Percentiles rank a stretch among this genome's conserved stretches.
phyloP scores from a whole-genome alignment of 2,113 vertebrate genomes.

The Ifrita kowaldi region DNA sequence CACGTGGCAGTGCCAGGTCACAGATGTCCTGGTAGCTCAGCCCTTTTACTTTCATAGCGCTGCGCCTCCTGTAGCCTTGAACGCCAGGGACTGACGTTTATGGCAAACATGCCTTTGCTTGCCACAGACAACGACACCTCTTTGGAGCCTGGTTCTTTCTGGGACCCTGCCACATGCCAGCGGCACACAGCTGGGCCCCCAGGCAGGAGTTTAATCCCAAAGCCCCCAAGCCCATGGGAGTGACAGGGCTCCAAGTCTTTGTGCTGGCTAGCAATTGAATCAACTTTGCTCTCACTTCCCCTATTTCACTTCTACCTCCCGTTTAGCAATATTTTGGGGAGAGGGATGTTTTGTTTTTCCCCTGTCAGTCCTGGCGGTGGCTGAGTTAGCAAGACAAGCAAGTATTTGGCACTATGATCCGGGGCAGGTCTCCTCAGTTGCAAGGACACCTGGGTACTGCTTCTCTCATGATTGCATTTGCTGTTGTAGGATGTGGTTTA shows the following conservation, averaged over 20 bases:
- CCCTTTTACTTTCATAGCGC: background rate
- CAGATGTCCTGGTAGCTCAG: background rate
- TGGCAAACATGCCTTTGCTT: background rate
- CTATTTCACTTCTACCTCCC: background rate
- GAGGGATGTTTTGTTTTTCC: background rate
- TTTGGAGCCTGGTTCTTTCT: background rate
- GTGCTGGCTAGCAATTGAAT: background rate
- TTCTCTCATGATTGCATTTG: background rate
- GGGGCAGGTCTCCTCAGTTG: background rate
- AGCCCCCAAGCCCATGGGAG: fast-evolving
- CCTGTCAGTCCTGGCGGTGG: background rate
- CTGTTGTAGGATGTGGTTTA: background rate
- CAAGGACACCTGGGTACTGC: background rate
- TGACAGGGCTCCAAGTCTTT: background rate
- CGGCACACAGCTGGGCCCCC: fast-evolving
- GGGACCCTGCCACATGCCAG: background rate
- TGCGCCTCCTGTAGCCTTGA: background rate
- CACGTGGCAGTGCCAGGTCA: background rate
- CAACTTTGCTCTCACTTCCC: background rate
- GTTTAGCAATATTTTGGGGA: background rate
- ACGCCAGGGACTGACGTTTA: fast-evolving
- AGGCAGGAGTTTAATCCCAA: background rate
- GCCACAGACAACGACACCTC: background rate
- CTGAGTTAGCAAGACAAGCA: background rate
- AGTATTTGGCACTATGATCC: background rate